Conservation (phyloP, 2,888 invertebrate species). For the Formica aserva region DNA sequence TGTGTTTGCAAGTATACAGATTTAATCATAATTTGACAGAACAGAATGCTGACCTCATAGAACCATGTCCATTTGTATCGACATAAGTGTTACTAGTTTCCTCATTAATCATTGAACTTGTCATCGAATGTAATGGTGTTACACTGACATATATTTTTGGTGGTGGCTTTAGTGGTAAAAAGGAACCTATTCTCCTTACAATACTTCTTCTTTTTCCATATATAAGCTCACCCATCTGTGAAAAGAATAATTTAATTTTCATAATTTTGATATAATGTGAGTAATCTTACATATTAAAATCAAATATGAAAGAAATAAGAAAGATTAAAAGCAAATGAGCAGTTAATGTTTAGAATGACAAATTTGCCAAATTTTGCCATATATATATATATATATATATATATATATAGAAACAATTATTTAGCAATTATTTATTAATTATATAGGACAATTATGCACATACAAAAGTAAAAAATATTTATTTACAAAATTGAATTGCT, state of each 20-base stretch:
- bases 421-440: no score
- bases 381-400: background rate
- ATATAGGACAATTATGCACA: background rate
- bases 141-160: constrained; percentile 85
- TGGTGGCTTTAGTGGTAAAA: constrained; percentile 83
- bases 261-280: background rate
- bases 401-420: background rate
- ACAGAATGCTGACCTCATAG: constrained; percentile 72
- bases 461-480: background rate
- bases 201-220: constrained; percentile 84
- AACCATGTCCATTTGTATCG: constrained; percentile 77
- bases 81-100: constrained; percentile 77
- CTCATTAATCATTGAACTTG: constrained; percentile 84
- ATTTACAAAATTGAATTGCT: background rate
- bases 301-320: background rate
- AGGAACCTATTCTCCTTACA: constrained; percentile 83
- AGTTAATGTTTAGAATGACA: background rate
- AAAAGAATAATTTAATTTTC: constrained; percentile 23
- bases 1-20: background rate
- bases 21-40: background rate
- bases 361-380: background rate
- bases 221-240: constrained; percentile 79
- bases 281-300: background rate
- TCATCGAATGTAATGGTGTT: constrained; percentile 85
- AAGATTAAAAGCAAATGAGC: background rate